phyloP scores from a whole-genome alignment of 2,888 invertebrate species.

The Drosophila peninsularis region DNA sequence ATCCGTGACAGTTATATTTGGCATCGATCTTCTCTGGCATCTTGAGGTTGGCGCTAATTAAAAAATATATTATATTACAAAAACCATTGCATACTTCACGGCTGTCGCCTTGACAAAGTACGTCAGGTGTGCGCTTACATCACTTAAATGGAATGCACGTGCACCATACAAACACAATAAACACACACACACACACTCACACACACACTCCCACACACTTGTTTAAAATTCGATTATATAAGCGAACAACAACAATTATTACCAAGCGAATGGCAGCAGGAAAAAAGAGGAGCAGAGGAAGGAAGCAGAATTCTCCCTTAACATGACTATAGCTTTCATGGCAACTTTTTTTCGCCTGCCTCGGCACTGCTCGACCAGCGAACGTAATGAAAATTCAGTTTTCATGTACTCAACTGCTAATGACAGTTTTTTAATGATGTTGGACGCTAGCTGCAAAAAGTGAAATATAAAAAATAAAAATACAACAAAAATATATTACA shows the following conservation, averaged over 20 bases:
- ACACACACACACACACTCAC: constrained; percentile 1
- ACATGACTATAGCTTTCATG: constrained; percentile 61
- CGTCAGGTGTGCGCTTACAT: constrained; percentile 55
- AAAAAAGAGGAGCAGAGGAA: background rate
- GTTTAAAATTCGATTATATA: constrained; percentile 73
- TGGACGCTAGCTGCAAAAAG: constrained; percentile 52
- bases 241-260: constrained; percentile 51
- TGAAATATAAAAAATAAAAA: constrained; percentile 11
- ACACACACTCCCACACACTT: constrained; percentile 16
- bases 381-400: constrained; percentile 78
- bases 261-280: constrained; percentile 52
- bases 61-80: background rate
- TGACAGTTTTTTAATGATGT: constrained; percentile 81
- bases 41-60: constrained; percentile 8
- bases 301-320: constrained; percentile 35
- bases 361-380: constrained; percentile 30
- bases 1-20: background rate
- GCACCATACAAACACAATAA: constrained; percentile 20
- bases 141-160: constrained; percentile 57
- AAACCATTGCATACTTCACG: constrained; percentile 30
- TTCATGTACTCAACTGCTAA: constrained; percentile 79
- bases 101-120: constrained; percentile 43
- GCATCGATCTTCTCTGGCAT: background rate
- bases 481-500: constrained; percentile 30
- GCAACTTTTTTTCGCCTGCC: constrained; percentile 27